Base-by-base conservation (phyloP, 1,140 invertebrate genomes). In the Delia radicum region DNA sequence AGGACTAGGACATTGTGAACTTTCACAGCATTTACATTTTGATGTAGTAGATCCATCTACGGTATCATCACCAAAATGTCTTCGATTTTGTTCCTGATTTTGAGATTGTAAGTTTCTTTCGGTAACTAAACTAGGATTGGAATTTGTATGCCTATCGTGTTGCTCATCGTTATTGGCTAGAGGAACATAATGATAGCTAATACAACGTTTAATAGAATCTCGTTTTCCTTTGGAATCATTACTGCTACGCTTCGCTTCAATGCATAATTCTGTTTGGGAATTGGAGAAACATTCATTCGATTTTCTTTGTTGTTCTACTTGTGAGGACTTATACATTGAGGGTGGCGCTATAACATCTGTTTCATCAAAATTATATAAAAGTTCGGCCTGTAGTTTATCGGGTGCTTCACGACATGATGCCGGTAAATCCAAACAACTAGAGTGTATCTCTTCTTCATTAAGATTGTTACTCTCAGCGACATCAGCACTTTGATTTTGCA, bases 21-120 rank as follows among this genome's bases (percentile, higher is more conserved):
- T 88, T 75, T 90, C 88, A 76, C 90, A 91, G 81, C 90, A 91
- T 77, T 89, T 87, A 79, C 90, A 91, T 80, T 90, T 89, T 12
- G 69, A 29, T n/a, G 18, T 7, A 5, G 75, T 2, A 8, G 4
- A 29, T 37, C 61, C 67, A 33, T 72, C 42, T 3, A 71, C 42
- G 42, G 55, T 29, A 13, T 42, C 48, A 55, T 55, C 24, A n/a
- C 48, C 48, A 55, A 55, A 55, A 24, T 18, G 48, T 6, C 8
- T 61, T 7, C 27, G 69, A n/a, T 10, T 21, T 15, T 63, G 69
- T 37, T 12, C 42, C 6, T 42, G 48, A 55, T 21, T 21, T 55
- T 55, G 48, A 21, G 48, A 8, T n/a, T 6, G 37, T 5, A 7
- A 29, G 27, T 18, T 55, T 55, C 21, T 24, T 7, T 21, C 48